Evolutionary conservation across 1,140 invertebrate species (phyloP), one percentile per base, ranked within the genome.

Genomic region (Papilio helenus): DNA sequence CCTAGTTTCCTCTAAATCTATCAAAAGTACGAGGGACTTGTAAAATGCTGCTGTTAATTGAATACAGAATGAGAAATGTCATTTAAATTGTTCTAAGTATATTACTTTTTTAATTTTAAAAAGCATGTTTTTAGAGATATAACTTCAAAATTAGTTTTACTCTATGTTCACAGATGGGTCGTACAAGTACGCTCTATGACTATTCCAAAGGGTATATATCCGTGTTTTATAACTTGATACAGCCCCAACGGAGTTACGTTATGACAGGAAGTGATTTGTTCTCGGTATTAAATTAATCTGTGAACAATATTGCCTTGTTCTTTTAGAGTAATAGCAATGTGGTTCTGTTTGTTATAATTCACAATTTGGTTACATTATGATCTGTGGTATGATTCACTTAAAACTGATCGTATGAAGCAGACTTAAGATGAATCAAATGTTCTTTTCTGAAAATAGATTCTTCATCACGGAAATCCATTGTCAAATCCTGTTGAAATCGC

Each of bases 251-350:
- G 79, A 77, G 76, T 29, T 68, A 74, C 73, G 80, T 82, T 83
- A 83, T 83, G 84, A 82, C 83, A 80, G 83, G 84, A 87, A 87
- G 84, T 84, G 86, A 86, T 84, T 82, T 82, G 80, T 85, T 61
- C 58, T 61, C 20, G 58, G 58, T 26, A 61, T 61, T 61, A 61
- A 61, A 29, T 10, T 61, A 61, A 61, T 61, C 20, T 26, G 55
- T 58, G n/a, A 61, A 26, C 58, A 61, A 61, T 23, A 26, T 26
- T 61, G 58, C 58, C 23, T 10, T 10, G 12, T 26, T 26, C 82
- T 83, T 83, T 81, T 80, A 61, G 10, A 61, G 58, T 2, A 61
- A 61, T n/a, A 46, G 12, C 34, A 49, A 49, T 18, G 18, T 49
- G 16, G 46, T 18, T 49, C 4, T 1, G 16, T 49, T 49, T 49